Conservation (phyloP, 2,797 vertebrate species). For the Knipowitschia caucasica region DNA sequence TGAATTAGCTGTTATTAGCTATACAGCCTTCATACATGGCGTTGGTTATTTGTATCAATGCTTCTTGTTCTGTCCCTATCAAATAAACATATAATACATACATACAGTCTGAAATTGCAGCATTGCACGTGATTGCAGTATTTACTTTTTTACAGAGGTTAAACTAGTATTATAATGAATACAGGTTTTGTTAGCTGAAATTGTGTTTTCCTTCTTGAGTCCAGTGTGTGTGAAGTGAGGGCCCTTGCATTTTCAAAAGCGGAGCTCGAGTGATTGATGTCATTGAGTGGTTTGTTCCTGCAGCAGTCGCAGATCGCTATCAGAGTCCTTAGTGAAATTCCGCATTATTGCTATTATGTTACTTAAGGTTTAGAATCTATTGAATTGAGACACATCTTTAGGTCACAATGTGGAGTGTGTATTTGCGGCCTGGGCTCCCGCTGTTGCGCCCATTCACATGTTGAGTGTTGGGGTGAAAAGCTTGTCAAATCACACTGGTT, state of each 20-base stretch:
- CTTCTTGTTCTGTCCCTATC: too few relatives aligned
- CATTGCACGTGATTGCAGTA: too few relatives aligned
- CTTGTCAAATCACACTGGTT: slow-evolving; percentile 33
- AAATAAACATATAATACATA: too few relatives aligned
- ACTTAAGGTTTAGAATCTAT: slow-evolving; percentile 49
- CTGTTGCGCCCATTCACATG: slow-evolving; percentile 48
- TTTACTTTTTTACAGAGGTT: background rate
- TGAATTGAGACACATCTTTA: slow-evolving; percentile 43
- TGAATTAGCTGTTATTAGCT: too few relatives aligned
- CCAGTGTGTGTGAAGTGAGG: slow-evolving; percentile 7
- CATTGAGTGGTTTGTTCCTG: slow-evolving; percentile 34
- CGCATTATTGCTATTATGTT: slow-evolving; percentile 46
- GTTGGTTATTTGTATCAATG: too few relatives aligned
- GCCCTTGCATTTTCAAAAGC: slow-evolving; percentile 32
- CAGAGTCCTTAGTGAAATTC: slow-evolving; percentile 54
- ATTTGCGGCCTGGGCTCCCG: slow-evolving; percentile 45
- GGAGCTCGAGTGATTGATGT: slow-evolving; percentile 34
- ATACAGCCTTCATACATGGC: too few relatives aligned
- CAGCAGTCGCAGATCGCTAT: slow-evolving; percentile 47
- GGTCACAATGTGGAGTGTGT: slow-evolving; percentile 50
- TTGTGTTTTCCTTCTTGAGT: slow-evolving; percentile 7
- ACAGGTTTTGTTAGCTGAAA: background rate
- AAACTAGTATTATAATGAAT: too few relatives aligned
- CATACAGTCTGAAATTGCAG: too few relatives aligned
- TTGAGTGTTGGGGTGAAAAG: slow-evolving; percentile 40